Conservation (phyloP, 1,140 invertebrate genomes). For the Adoxophyes honmai region DNA sequence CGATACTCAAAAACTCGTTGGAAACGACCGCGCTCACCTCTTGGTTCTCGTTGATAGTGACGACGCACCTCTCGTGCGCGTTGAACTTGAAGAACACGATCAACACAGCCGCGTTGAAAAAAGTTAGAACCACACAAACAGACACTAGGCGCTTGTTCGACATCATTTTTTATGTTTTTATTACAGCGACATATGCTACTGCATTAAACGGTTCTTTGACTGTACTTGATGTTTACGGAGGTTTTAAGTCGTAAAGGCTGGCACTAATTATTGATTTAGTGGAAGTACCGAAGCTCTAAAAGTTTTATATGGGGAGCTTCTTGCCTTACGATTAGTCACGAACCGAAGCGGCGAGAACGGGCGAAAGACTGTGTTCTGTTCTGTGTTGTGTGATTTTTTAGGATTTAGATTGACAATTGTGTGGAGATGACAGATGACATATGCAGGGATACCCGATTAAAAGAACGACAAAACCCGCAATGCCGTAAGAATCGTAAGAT, state of each 20-base stretch:
- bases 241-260: neutral
- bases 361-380: too few species aligned
- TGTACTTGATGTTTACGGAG: neutral
- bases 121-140: conserved; percentile 50
- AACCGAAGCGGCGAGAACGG: too few species aligned
- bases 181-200: neutral
- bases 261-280: neutral
- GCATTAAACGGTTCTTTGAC: neutral
- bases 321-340: too few species aligned
- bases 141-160: conserved; percentile 58
- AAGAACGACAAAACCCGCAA: too few species aligned
- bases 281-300: conserved; percentile 2
- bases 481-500: too few species aligned
- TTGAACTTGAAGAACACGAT: conserved; percentile 57
- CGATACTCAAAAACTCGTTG: conserved; percentile 64
- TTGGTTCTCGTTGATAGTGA: conserved; percentile 56
- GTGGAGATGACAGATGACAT: too few species aligned
- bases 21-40: conserved; percentile 36
- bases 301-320: neutral
- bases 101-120: conserved; percentile 50
- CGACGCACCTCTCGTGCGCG: conserved; percentile 46
- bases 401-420: too few species aligned
- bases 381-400: too few species aligned
- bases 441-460: too few species aligned
- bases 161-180: conserved; percentile 41